Evolutionary conservation across 30 jellyfish, hydroid and myxozoan genomes (phyloP).

Genomic region (Aurelia sp.): DNA sequence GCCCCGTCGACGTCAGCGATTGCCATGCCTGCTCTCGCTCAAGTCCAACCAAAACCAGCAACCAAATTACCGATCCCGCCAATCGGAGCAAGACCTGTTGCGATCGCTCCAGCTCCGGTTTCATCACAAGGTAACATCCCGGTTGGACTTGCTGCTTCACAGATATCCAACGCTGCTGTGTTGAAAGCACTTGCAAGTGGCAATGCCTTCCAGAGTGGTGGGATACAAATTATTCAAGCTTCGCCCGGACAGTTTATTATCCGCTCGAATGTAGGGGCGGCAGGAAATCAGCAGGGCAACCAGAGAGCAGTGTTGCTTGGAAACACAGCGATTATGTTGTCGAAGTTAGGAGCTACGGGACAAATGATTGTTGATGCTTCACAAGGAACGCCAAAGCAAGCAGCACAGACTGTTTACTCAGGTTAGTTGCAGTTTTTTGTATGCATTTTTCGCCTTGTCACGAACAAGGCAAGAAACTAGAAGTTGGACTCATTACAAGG

Average conservation of each 20-base stretch:
- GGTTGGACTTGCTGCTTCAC: conserved; percentile 63
- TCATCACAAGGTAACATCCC: conserved; percentile 61
- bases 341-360: conserved; percentile 60
- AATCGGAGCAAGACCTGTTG: conserved; percentile 49
- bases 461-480: too few species aligned
- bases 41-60: conserved; percentile 21
- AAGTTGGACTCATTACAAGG: too few species aligned
- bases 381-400: conserved; percentile 14
- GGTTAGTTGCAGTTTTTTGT: too few species aligned
- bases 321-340: conserved; percentile 57
- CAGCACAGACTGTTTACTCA: conserved; percentile 2
- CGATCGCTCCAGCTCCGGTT: conserved; percentile 74
- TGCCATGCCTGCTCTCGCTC: conserved; percentile 49
- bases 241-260: conserved; percentile 93
- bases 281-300: conserved; percentile 46
- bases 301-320: conserved; percentile 63
- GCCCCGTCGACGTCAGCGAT: conserved; percentile 30
- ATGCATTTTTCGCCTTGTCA: too few species aligned
- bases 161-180: conserved; percentile 75
- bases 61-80: conserved; percentile 18
- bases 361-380: conserved; percentile 39
- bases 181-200: conserved; percentile 89
- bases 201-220: conserved; percentile 74
- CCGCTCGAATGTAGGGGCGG: conserved; percentile 52
- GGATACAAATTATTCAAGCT: conserved; percentile 83